Conservation (phyloP, 2,113 vertebrate species). For the Pyrgilauda ruficollis region DNA sequence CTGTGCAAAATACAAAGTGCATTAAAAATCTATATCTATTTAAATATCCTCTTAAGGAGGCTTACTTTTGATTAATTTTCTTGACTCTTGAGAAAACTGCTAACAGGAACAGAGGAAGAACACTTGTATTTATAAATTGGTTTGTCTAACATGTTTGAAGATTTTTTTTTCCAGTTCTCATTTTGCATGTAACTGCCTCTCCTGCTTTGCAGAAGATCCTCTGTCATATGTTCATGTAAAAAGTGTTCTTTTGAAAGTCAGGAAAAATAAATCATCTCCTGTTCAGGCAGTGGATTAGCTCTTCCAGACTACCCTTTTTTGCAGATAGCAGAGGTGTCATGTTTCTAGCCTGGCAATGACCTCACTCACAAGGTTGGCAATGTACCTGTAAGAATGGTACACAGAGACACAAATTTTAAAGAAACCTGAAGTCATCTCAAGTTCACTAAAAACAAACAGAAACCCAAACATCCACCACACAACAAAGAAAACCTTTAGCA, state of each 20-base stretch:
- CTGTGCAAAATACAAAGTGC: background rate
- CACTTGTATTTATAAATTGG: constrained; percentile 12
- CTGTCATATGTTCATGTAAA: background rate
- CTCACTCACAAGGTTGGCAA: background rate
- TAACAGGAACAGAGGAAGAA: constrained; percentile 26
- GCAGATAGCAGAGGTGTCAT: background rate
- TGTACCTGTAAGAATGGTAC: background rate
- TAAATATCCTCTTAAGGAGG: constrained; percentile 6
- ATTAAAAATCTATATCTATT: background rate
- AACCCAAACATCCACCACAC: background rate
- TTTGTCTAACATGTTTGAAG: constrained; percentile 28
- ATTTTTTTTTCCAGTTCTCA: background rate
- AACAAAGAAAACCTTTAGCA: background rate
- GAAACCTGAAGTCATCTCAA: background rate
- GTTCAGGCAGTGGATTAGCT: background rate
- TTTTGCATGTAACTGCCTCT: background rate
- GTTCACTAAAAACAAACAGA: background rate
- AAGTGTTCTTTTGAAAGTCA: constrained; percentile 5
- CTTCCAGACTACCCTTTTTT: background rate
- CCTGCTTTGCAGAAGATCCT: background rate
- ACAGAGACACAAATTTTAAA: rapidly evolving
- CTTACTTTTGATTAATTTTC: constrained; percentile 40
- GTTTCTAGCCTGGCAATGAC: background rate
- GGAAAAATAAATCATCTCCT: background rate
- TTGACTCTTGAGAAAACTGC: constrained; percentile 34